phyloP scores from a whole-genome alignment of 1,140 invertebrate genomes.

The Dendroctonus ponderosae region DNA sequence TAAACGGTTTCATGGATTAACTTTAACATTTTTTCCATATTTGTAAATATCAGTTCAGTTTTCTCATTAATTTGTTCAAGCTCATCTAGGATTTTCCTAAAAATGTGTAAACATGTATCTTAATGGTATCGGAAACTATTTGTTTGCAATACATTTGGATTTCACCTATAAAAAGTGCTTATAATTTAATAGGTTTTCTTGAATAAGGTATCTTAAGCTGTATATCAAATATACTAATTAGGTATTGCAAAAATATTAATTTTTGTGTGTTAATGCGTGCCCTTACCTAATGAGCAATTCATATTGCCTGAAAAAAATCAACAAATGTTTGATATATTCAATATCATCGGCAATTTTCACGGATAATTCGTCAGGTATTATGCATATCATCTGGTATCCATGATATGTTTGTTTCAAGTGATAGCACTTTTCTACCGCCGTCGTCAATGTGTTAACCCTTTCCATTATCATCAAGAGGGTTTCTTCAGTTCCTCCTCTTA shows the following conservation, averaged over 20 bases:
- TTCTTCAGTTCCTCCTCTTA: slow-evolving; percentile 54
- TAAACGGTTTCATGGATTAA: slow-evolving; percentile 60
- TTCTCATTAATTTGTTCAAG: slow-evolving; percentile 55
- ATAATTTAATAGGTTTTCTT: background rate
- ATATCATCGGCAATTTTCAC: slow-evolving; percentile 50
- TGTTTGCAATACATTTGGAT: background rate
- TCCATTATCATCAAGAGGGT: slow-evolving; percentile 59
- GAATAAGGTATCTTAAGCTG: background rate
- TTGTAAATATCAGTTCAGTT: slow-evolving; percentile 51
- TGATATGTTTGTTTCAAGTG: slow-evolving; percentile 28
- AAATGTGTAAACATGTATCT: slow-evolving; percentile 14
- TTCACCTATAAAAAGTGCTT: background rate
- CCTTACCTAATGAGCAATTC: slow-evolving; percentile 58
- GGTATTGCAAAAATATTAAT: background rate
- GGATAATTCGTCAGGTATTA: slow-evolving; percentile 32
- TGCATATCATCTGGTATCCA: slow-evolving; percentile 2
- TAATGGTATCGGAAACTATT: too few species aligned
- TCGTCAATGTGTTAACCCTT: slow-evolving; percentile 61
- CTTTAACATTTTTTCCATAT: slow-evolving; percentile 52
- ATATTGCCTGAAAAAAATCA: slow-evolving; percentile 61
- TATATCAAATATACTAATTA: background rate
- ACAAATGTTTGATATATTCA: slow-evolving; percentile 54
- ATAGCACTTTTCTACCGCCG: slow-evolving; percentile 55
- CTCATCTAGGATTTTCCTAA: slow-evolving; percentile 58
- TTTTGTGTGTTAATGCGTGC: background rate